phyloP scores from a whole-genome alignment of 1,140 invertebrate species.

The Ditylenchus dipsaci region DNA sequence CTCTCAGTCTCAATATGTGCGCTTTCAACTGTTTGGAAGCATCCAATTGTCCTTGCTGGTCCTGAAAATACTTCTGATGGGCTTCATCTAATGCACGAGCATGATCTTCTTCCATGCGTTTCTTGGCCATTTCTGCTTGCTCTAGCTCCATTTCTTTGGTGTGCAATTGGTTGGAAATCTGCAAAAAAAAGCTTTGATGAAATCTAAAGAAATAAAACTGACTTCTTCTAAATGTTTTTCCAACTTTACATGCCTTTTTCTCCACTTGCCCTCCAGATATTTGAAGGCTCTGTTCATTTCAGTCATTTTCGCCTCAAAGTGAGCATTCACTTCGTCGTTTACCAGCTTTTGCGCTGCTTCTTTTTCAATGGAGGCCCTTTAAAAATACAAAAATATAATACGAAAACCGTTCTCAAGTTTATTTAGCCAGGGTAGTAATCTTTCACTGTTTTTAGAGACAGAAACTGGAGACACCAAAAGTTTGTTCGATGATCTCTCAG shows the following conservation, averaged over 20 bases:
- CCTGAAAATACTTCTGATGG: neutral
- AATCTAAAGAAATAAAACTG: too few species aligned
- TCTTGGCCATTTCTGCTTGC: neutral
- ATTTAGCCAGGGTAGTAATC: too few species aligned
- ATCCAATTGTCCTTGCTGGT: neutral
- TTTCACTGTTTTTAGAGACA: too few species aligned
- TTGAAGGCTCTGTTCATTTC: conserved; percentile 22
- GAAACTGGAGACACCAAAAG: too few species aligned
- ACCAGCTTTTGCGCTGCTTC: conserved; percentile 15
- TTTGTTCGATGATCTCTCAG: too few species aligned
- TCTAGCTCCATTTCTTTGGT: neutral
- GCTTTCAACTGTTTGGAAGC: neutral
- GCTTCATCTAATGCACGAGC: neutral
- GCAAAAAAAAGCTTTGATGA: too few species aligned
- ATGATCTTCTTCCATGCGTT: neutral
- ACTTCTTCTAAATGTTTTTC: neutral
- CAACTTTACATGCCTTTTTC: neutral
- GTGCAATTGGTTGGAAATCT: neutral
- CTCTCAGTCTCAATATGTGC: conserved; percentile 12
- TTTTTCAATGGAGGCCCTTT: conserved; percentile 21
- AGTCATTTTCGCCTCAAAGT: conserved; percentile 25
- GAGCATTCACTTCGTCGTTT: neutral
- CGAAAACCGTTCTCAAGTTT: too few species aligned
- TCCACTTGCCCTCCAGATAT: conserved; percentile 4
- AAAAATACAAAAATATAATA: too few species aligned